phyloP scores from a whole-genome alignment of 2,113 vertebrate genomes.

The Microcebus griseorufus region DNA sequence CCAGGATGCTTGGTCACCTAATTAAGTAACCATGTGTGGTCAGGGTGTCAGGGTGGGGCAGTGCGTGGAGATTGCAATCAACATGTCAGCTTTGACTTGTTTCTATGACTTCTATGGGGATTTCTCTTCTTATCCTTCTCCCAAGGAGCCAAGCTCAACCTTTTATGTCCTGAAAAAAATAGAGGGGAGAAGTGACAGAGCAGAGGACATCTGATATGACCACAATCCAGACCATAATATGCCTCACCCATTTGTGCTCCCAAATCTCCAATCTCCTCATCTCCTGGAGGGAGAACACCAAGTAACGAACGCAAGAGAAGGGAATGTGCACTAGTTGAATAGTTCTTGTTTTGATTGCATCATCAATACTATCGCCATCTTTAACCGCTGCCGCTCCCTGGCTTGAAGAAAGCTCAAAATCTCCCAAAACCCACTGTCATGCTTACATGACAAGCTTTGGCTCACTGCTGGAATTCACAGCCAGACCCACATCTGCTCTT shows the following conservation, averaged over 20 bases:
- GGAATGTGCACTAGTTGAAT: not conserved
- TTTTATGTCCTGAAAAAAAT: not conserved
- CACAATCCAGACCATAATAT: not conserved
- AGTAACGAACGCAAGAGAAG: not conserved
- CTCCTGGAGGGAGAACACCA: not conserved
- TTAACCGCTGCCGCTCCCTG: accelerated
- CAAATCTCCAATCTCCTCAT: accelerated
- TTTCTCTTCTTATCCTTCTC: not conserved
- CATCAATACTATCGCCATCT: not conserved
- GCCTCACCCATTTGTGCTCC: not conserved
- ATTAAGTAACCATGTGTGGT: not conserved
- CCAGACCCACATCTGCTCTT: not conserved
- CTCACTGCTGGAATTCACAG: not conserved
- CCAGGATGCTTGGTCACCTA: not conserved
- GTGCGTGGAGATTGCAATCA: not conserved
- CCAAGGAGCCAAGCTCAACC: not conserved
- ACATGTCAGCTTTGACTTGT: not conserved
- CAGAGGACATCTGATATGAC: not conserved
- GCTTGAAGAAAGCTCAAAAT: not conserved
- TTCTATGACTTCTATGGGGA: not conserved
- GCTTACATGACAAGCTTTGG: not conserved
- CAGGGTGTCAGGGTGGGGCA: accelerated
- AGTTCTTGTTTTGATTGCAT: not conserved
- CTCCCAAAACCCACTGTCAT: not conserved
- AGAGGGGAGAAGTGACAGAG: not conserved